phyloP scores from a whole-genome alignment of 2,113 vertebrate species.

The Sphaerodactylus townsendi region DNA sequence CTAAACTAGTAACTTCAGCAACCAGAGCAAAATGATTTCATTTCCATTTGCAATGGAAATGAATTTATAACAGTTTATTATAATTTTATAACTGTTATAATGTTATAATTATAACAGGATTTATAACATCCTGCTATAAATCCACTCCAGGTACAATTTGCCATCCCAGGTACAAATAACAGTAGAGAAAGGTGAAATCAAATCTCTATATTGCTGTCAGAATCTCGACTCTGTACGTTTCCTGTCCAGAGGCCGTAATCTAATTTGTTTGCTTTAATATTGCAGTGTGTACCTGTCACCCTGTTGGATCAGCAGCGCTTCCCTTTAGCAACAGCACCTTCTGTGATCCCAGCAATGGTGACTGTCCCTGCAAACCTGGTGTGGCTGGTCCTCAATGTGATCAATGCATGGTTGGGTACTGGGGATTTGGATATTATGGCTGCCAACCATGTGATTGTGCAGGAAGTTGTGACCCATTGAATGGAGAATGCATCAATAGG shows the following conservation, averaged over 20 bases:
- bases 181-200: not conserved
- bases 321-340: conserved; percentile 72
- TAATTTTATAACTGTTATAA: too few relatives aligned
- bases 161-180: too few relatives aligned
- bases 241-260: not conserved
- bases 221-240: not conserved
- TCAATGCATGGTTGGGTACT: conserved; percentile 93
- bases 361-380: conserved; percentile 94
- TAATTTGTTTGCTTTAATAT: not conserved
- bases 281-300: conserved; percentile 90
- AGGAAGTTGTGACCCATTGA: conserved; percentile 88
- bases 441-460: conserved; percentile 92
- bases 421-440: conserved; percentile 90
- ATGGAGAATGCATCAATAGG: conserved; percentile 87
- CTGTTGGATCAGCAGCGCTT: conserved; percentile 82
- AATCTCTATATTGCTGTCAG: not conserved
- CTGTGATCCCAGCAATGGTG: conserved; percentile 89
- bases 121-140: not conserved
- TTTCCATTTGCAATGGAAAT: not conserved
- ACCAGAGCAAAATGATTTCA: not conserved
- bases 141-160: too few relatives aligned
- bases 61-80: not conserved
- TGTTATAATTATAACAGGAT: not conserved
- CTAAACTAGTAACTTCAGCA: not conserved
- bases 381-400: conserved; percentile 88